Conservation (phyloP, 2,113 vertebrate species). For the Pampusana beccarii region DNA sequence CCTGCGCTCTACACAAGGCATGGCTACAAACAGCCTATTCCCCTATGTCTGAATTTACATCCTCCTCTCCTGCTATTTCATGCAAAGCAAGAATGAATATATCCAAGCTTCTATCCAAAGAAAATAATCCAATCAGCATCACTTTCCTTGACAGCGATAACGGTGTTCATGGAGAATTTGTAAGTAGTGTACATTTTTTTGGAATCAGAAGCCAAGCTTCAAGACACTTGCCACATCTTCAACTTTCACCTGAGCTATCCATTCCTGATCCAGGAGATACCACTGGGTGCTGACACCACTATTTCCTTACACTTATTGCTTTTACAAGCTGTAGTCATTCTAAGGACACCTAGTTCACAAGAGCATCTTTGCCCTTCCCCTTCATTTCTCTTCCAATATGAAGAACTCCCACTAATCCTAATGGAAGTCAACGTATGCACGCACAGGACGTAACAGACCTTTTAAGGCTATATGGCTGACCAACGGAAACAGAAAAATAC, state of each 20-base stretch:
- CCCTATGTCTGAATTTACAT: background rate
- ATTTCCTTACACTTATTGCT: constrained; percentile 50
- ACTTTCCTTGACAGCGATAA: background rate
- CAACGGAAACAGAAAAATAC: constrained; percentile 53
- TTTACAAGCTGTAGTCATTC: constrained; percentile 10
- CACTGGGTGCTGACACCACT: background rate
- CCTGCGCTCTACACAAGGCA: background rate
- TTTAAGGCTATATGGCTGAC: constrained; percentile 72
- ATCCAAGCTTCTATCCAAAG: background rate
- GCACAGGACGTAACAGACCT: constrained; percentile 41
- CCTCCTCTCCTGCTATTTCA: background rate
- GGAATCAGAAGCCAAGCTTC: constrained; percentile 20
- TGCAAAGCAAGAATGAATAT: background rate
- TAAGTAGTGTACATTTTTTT: background rate
- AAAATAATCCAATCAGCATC: background rate
- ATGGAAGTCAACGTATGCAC: background rate
- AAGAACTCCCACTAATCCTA: constrained; percentile 30
- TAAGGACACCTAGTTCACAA: background rate
- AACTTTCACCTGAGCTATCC: background rate
- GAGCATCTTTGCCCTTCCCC: background rate
- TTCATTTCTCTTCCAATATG: background rate
- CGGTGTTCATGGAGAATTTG: background rate
- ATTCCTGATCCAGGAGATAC: background rate
- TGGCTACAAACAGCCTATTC: background rate
- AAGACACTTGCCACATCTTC: background rate